Base-by-base conservation (phyloP, 2,888 invertebrate species). In the Meteorus cinctellus region DNA sequence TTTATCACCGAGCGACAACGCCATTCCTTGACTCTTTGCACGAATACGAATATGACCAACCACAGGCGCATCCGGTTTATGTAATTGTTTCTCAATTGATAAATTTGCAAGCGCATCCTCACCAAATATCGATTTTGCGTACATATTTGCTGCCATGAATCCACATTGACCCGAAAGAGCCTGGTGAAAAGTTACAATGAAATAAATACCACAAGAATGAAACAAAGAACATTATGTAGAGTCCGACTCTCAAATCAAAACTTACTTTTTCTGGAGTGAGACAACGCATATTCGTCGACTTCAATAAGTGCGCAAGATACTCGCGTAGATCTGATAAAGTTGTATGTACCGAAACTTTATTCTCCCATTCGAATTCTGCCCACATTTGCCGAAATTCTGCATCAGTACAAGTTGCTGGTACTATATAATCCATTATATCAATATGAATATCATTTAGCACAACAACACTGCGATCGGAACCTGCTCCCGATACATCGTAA, bases 341-440 rank as follows among this genome's bases (percentile, higher is more conserved):
- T 1, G 99, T 99, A 89, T 97, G 97, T 1, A 99, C 98, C 0
- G 97, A 95, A 60, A 97, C 98, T 93, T 99, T 99, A 91, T 99
- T 99, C 92, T 99, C 99, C 99, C 99, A 99, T 91, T 99, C 99
- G 91, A 99, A 99, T 92, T 99, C 99, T 2, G 98, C 97, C 99
- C 99, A 99, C 99, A 99, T 99, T 90, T 96, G 95, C 6, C 99
- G 91, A 92, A 99, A 99, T 91, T 99, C 99, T 0, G 95, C 94
- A 90, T 99, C 99, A 72, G 95, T 96, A 90, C 99, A 99, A 59
- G 92, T 90, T 19, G 98, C 98, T 27, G 98, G 98, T 86, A 98
- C 95, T 86, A 98, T 98, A 91, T 98, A 98, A 91, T 99, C 99
- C 96, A 99, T 98, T 84, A 99, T 98, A 91, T 99, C 99, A 88